phyloP scores from a whole-genome alignment of 2,888 invertebrate species.

The Sminthurides aquaticus region DNA sequence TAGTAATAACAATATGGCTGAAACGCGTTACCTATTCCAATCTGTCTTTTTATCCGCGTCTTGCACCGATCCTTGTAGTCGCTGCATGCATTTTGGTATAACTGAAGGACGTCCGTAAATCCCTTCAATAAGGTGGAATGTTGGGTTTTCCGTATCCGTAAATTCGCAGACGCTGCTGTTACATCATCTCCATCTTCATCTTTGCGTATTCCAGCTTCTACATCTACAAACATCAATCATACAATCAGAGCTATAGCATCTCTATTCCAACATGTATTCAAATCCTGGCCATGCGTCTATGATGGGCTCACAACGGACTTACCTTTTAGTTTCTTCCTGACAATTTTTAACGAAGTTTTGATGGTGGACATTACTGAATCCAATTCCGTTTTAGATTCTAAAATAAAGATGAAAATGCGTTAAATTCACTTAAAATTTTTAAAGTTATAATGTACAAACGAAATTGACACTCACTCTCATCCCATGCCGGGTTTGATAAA shows the following conservation, averaged over 20 bases:
- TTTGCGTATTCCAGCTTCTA: constrained; percentile 48
- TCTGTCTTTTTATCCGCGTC: constrained; percentile 53
- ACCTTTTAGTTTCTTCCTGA: constrained; percentile 54
- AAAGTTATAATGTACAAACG: too few relatives aligned
- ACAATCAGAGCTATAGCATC: neutral
- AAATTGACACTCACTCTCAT: constrained; percentile 48
- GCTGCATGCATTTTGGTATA: constrained; percentile 55
- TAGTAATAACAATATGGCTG: neutral
- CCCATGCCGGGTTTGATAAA: constrained; percentile 50
- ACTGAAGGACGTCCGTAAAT: constrained; percentile 56
- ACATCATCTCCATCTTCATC: constrained; percentile 44
- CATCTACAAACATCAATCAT: constrained; percentile 45
- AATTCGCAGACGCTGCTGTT: constrained; percentile 38
- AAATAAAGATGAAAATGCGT: neutral
- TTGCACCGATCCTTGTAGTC: constrained; percentile 56
- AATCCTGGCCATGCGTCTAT: neutral
- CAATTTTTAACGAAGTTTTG: constrained; percentile 52
- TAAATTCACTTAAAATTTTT: too few relatives aligned
- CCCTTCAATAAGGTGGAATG: constrained; percentile 53
- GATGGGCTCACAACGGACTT: too few relatives aligned
- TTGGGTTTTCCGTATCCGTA: constrained; percentile 47
- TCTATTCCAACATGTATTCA: constrained; percentile 10
- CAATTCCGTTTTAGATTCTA: constrained; percentile 54
- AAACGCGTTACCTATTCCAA: constrained; percentile 52
- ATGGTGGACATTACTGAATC: constrained; percentile 54